These are phyloP conservation scores for Paedocypris sp. DNA, from an alignment of 2,113 vertebrate genomes.

Conservation along the genomic window DNA sequence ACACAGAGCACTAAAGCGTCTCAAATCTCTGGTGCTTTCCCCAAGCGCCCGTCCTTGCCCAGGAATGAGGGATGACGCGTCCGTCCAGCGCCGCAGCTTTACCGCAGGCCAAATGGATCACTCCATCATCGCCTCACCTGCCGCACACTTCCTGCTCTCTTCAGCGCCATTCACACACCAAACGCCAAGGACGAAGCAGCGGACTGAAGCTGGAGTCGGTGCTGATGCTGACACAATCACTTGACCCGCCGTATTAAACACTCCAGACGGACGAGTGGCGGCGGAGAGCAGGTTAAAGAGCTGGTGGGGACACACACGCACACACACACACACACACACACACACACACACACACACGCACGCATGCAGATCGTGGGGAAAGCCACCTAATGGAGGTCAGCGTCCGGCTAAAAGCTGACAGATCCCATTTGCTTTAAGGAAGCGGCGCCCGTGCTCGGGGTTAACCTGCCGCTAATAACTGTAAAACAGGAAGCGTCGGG, in stretches of 20 bases:
- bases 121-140: constrained; percentile 61
- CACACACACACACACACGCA: too few relatives aligned
- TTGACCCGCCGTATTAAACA: constrained; percentile 12
- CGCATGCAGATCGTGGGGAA: neutral
- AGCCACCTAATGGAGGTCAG: constrained; percentile 20
- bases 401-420: constrained; percentile 22
- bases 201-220: neutral
- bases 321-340: too few relatives aligned
- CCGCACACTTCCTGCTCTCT: too few relatives aligned
- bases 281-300: constrained; percentile 6
- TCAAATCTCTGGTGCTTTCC: constrained; percentile 59
- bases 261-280: neutral
- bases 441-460: constrained; percentile 15
- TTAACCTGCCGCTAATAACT: constrained; percentile 34
- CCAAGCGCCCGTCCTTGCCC: constrained; percentile 48
- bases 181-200: too few relatives aligned
- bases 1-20: constrained; percentile 58
- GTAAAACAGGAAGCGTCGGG: constrained; percentile 30
- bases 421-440: constrained; percentile 32
- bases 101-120: constrained; percentile 67
- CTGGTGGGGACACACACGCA: neutral
- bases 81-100: constrained; percentile 67
- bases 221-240: neutral
- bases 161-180: too few relatives aligned
- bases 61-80: constrained; percentile 69